Evolutionary conservation across 1,140 invertebrate genomes (phyloP).

Genomic region (Acromyrmex charruanus): DNA sequence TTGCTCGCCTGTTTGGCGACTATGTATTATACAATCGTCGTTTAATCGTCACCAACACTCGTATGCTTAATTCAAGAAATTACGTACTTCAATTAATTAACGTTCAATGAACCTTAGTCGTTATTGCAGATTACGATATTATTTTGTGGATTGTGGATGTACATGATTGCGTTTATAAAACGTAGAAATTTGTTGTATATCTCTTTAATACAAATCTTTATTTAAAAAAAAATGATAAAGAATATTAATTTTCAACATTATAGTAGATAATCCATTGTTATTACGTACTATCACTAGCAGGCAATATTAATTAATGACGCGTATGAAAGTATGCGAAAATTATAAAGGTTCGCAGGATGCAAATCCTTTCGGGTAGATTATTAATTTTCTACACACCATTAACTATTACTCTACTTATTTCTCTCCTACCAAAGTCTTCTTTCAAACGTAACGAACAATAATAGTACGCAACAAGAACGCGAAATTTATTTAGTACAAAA

Average conservation of each 20-base stretch:
- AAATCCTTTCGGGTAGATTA: background rate
- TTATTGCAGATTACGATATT: background rate
- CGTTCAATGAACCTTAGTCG: conserved; percentile 8
- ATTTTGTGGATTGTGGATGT: no score
- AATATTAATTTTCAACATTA: background rate
- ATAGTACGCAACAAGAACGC: background rate
- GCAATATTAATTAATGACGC: conserved; percentile 37
- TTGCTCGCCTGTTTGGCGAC: background rate
- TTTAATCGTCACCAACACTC: background rate
- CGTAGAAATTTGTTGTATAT: background rate
- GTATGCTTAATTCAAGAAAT: conserved; percentile 3
- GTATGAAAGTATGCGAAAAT: background rate
- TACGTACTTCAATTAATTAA: background rate
- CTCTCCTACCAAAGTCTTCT: conserved; percentile 18
- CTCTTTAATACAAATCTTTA: background rate
- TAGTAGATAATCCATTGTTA: background rate
- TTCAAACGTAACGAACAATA: conserved; percentile 18
- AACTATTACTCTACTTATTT: conserved; percentile 21
- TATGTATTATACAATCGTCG: background rate
- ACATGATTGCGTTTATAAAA: background rate
- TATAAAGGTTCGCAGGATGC: background rate
- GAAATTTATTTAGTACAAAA: background rate
- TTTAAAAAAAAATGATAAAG: background rate
- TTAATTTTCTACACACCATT: conserved; percentile 35
- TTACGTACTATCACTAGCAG: conserved; percentile 7